phyloP scores from a whole-genome alignment of 2,797 vertebrate species.

The Gorsachius magnificus region DNA sequence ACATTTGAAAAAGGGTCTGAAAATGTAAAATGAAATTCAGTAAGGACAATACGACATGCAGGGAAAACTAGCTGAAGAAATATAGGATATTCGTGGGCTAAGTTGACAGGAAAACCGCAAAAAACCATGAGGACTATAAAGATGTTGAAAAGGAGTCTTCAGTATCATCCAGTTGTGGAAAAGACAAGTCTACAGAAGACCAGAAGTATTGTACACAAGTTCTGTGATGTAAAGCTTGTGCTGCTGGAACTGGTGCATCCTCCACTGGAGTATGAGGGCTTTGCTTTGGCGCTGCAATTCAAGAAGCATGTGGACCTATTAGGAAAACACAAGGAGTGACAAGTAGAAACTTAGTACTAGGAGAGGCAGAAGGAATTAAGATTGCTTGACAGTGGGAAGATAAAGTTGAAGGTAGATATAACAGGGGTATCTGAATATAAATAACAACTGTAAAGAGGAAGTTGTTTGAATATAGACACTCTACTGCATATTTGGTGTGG shows the following conservation, averaged over 20 bases:
- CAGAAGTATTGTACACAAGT: neutral
- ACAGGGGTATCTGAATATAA: neutral
- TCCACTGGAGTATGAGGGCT: neutral
- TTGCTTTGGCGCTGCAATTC: neutral
- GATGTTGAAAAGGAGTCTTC: neutral
- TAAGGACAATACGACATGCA: neutral
- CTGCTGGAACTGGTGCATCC: neutral
- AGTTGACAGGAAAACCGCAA: neutral
- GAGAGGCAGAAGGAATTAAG: neutral
- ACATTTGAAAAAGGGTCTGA: neutral
- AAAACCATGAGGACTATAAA: neutral
- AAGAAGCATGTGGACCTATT: neutral
- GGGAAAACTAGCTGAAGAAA: neutral
- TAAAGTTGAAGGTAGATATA: neutral
- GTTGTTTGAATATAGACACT: neutral
- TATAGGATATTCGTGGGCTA: neutral
- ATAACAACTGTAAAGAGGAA: neutral
- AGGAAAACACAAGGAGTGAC: neutral
- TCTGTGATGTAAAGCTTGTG: neutral
- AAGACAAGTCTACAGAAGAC: neutral
- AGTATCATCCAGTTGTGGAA: neutral
- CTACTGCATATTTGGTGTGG: neutral
- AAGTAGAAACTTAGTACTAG: neutral
- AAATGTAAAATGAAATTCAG: neutral
- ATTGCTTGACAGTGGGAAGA: neutral